Evolutionary conservation across 2,888 invertebrate genomes (phyloP).

Genomic region (Agonopterix alstromeriana): DNA sequence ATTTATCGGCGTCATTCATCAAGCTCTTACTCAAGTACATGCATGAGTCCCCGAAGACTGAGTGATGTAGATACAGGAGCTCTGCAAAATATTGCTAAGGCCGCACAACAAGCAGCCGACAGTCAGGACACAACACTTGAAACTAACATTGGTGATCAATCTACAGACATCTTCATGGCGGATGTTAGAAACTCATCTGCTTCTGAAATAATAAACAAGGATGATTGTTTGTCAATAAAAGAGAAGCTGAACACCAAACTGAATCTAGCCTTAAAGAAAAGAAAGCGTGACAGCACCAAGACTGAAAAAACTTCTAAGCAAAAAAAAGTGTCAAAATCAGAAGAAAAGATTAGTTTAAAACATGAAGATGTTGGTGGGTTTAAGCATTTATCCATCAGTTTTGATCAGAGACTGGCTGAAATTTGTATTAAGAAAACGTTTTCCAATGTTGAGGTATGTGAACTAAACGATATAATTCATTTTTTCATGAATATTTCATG

Average conservation of each 20-base stretch:
- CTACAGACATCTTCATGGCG: constrained; percentile 27
- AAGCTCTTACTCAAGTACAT: constrained; percentile 86
- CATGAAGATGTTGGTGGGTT: constrained; percentile 21
- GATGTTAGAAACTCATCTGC: constrained; percentile 23
- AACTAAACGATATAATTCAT: background rate
- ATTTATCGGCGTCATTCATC: constrained; percentile 90
- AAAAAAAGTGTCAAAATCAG: constrained; percentile 35
- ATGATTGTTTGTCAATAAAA: constrained; percentile 62
- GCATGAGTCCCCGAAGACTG: constrained; percentile 79
- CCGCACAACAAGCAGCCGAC: background rate
- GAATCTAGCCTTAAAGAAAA: constrained; percentile 60
- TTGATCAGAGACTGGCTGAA: constrained; percentile 54
- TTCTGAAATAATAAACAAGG: constrained; percentile 55
- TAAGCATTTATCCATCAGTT: constrained; percentile 44
- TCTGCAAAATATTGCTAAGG: background rate
- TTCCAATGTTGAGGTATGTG: constrained; percentile 45
- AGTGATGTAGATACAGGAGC: constrained; percentile 61
- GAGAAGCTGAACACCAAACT: constrained; percentile 64
- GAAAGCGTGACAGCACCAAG: constrained; percentile 53
- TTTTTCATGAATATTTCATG: background rate
- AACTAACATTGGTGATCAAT: constrained; percentile 2
- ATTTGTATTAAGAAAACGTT: constrained; percentile 47
- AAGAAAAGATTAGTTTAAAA: background rate
- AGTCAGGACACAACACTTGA: background rate
- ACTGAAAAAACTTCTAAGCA: constrained; percentile 51